Conservation (phyloP, 2,888 invertebrate species). For the Stenotaenia linearis region DNA sequence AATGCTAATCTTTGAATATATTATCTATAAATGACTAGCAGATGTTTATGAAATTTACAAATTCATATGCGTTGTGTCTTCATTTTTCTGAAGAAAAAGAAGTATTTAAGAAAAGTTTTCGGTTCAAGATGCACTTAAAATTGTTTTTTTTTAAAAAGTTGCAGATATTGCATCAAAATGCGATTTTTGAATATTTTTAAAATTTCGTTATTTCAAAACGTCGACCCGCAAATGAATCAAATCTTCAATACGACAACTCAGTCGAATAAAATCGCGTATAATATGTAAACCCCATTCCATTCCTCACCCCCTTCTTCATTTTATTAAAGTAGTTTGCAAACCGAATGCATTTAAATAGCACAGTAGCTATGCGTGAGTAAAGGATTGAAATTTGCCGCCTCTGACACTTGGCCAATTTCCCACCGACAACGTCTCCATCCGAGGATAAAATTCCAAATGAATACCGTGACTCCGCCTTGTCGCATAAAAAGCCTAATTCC, state of each 20-base stretch:
- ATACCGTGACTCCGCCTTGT: background rate
- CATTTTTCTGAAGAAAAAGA: too few relatives aligned
- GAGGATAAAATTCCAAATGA: slow-evolving; percentile 19
- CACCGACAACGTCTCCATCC: slow-evolving; percentile 15
- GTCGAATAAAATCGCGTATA: background rate
- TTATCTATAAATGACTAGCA: too few relatives aligned
- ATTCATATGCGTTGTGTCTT: too few relatives aligned
- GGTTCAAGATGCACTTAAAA: too few relatives aligned
- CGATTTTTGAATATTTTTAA: background rate
- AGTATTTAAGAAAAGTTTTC: too few relatives aligned
- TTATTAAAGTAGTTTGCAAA: background rate
- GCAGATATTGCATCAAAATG: too few relatives aligned
- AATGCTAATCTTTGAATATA: too few relatives aligned
- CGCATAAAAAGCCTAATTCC: slow-evolving; percentile 15
- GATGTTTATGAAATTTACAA: too few relatives aligned
- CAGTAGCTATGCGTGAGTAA: slow-evolving; percentile 13
- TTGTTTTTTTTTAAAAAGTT: too few relatives aligned
- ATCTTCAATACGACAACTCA: background rate
- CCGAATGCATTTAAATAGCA: slow-evolving; percentile 8
- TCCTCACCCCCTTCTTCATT: background rate
- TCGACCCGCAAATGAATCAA: background rate
- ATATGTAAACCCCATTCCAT: background rate
- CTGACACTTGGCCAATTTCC: slow-evolving; percentile 15
- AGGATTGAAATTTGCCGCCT: slow-evolving; percentile 10
- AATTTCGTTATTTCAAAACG: too few relatives aligned